Evolutionary conservation across 2,113 vertebrate species (phyloP).

Genomic region (Maccullochella peelii): DNA sequence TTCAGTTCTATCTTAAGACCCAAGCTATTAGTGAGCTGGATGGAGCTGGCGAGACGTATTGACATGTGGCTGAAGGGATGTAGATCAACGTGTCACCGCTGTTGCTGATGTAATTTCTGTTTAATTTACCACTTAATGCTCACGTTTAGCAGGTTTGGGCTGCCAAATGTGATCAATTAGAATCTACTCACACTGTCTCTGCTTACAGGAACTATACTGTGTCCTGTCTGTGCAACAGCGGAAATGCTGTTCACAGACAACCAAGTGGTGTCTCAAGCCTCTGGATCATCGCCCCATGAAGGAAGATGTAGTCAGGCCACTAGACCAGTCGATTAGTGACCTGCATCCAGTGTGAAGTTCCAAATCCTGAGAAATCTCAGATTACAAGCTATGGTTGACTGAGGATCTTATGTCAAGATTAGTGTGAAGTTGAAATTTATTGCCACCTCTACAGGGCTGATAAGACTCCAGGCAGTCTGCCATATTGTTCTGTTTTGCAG

Average conservation of each 20-base stretch:
- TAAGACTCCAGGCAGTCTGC: neutral
- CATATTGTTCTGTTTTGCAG: constrained; percentile 11
- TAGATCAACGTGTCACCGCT: constrained; percentile 44
- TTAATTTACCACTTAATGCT: constrained; percentile 33
- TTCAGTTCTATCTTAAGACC: constrained; percentile 69
- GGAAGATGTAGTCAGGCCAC: neutral
- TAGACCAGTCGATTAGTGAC: neutral
- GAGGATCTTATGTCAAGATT: constrained; percentile 30
- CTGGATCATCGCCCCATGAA: neutral
- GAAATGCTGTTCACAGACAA: neutral
- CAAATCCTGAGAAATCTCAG: neutral
- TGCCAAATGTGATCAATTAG: constrained; percentile 23
- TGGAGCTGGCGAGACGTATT: constrained; percentile 42
- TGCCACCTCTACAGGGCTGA: neutral
- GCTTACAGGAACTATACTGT: neutral
- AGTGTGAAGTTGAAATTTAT: neutral
- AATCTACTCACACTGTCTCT: neutral
- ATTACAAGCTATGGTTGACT: neutral
- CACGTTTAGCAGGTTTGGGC: neutral
- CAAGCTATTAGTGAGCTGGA: constrained; percentile 39
- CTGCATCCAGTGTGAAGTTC: neutral
- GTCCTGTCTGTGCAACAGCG: neutral
- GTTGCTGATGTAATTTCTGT: constrained; percentile 29
- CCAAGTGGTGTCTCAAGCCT: neutral
- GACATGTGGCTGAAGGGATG: constrained; percentile 51